Conservation (phyloP, 2,797 vertebrate genomes). For the Myoxocephalus aenaeus region DNA sequence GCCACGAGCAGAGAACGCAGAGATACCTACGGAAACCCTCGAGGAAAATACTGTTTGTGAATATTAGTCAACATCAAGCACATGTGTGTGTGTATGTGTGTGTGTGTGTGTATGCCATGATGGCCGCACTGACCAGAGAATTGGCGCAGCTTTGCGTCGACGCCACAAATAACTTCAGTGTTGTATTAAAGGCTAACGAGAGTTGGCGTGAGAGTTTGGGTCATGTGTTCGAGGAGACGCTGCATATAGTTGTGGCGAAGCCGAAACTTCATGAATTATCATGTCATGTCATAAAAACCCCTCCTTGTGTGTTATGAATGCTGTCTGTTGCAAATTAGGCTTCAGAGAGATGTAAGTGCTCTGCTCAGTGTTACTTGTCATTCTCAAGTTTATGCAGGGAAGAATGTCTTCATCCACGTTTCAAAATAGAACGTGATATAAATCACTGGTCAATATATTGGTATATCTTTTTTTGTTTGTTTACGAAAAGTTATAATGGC, state of each 20-base stretch:
- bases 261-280: constrained; percentile 34
- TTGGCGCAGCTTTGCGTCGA: constrained; percentile 35
- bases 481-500: not conserved
- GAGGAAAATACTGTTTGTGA: constrained; percentile 62
- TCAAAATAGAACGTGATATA: not conserved
- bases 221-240: constrained; percentile 30
- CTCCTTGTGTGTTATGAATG: constrained; percentile 24
- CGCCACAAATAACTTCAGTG: constrained; percentile 60
- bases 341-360: constrained; percentile 20
- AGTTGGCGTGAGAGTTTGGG: constrained; percentile 52
- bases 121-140: constrained; percentile 60
- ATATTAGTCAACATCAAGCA: constrained; percentile 61
- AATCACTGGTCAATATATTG: not conserved
- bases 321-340: constrained; percentile 47
- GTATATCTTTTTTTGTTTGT: not conserved
- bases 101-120: constrained; percentile 5
- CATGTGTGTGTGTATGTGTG: not conserved
- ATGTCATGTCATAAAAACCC: constrained; percentile 27
- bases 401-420: not conserved
- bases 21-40: constrained; percentile 38
- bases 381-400: not conserved
- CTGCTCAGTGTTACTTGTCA: constrained; percentile 26
- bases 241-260: constrained; percentile 20
- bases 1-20: constrained; percentile 40
- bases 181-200: constrained; percentile 50